Base-by-base conservation (phyloP, 1,140 invertebrate species). In the Drosophila pruinosa region DNA sequence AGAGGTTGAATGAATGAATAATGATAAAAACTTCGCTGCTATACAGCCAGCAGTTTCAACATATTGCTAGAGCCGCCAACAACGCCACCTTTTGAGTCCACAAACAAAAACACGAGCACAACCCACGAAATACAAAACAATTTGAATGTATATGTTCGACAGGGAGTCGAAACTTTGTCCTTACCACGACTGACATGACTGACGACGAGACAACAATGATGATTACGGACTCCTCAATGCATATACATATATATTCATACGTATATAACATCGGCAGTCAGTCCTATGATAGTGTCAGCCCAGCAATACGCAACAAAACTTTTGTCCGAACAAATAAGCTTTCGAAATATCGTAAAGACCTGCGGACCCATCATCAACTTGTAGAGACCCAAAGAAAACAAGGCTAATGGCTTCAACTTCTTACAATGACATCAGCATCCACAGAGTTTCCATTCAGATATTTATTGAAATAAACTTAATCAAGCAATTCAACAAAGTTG, bases 161-260 rank as follows among this genome's bases (percentile, higher is more conserved):
- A 22, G 21, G 12, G 28, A 56, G 45, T 58, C 39, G 39, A 72
- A 75, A 75, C 73, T 75, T 75, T 62, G 63, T 75, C 73, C 73
- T 75, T 75, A 62, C 26, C 38, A 45, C 36, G 8, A 50, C 69
- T 26, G 39, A 22, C 12, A 1, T 17, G 43, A 50, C 48, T 39
- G 36, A 53, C 54, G 56, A 56, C 68, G 59, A 56, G 63, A 65
- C 56, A 19, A 72, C 58, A 59, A 64, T 72, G 62, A 72, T 75
- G 68, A 75, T 75, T 72, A 72, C 72, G 54, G 56, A 75, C 69
- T 75, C 41, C 62, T 58, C 62, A 36, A 50, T 75, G 50, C 31
- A 52, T 43, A 50, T 4, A 48, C 2, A 28, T 4, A 43, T 34
- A 43, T 15, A 69, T 21, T 54, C n/a, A 54, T 31, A 61, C 26